Evolutionary conservation across 2,113 vertebrate species (phyloP).

Genomic region (Piaya cayana): DNA sequence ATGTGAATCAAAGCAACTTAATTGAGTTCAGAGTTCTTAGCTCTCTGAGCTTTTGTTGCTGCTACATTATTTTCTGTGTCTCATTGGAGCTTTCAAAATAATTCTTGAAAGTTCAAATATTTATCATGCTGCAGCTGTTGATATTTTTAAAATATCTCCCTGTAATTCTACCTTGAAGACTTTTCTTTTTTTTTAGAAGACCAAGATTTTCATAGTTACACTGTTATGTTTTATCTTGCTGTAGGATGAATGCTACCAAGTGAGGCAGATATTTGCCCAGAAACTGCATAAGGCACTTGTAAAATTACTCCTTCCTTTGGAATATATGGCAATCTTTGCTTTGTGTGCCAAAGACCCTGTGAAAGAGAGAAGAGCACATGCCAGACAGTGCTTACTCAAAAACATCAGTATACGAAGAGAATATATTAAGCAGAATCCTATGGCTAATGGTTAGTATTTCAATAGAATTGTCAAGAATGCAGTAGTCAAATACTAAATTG

Average conservation of each 20-base stretch:
- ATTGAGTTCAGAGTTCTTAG: neutral
- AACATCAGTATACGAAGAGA: constrained; percentile 98
- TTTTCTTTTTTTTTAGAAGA: neutral
- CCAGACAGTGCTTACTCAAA: constrained; percentile 97
- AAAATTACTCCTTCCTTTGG: constrained; percentile 92
- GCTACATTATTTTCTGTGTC: neutral
- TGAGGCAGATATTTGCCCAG: constrained; percentile 97
- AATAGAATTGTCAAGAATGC: neutral
- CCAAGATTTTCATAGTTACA: neutral
- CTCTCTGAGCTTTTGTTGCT: neutral
- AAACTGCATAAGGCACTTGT: constrained; percentile 96
- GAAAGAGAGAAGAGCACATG: constrained; percentile 96
- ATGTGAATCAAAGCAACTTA: neutral
- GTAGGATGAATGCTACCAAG: constrained; percentile 98
- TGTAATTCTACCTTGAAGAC: neutral
- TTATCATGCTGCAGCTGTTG: neutral
- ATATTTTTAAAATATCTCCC: neutral
- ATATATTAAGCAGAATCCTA: constrained; percentile 96
- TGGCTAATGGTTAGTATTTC: constrained; percentile 86
- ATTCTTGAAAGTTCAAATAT: neutral
- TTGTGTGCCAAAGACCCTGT: constrained; percentile 99
- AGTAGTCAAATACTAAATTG: neutral
- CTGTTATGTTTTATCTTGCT: constrained; percentile 29
- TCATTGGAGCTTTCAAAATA: neutral
- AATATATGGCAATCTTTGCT: constrained; percentile 98